Evolutionary conservation across 2,888 invertebrate species (phyloP), one percentile per base, ranked within the genome.

Genomic region (Halocaridina rubra): DNA sequence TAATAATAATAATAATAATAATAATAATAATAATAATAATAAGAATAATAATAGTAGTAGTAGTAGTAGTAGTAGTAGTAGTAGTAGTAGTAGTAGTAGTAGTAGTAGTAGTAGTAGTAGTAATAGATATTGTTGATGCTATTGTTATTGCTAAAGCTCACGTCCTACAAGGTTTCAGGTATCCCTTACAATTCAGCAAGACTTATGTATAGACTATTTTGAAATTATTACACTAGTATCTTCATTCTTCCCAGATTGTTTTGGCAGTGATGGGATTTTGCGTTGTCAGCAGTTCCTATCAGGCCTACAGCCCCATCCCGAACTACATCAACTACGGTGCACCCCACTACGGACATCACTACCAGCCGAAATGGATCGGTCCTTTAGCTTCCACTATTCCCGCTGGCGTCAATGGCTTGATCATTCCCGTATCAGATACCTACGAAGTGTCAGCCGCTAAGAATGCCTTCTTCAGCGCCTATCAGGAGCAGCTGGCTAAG

Each of bases 191-290:
- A n/a, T n/a, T n/a, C n/a, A n/a, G n/a, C n/a, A n/a, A n/a, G n/a
- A n/a, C n/a, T n/a, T n/a, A n/a, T n/a, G n/a, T n/a, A n/a, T n/a
- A n/a, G n/a, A n/a, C n/a, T n/a, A n/a, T n/a, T n/a, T n/a, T n/a
- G n/a, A n/a, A n/a, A n/a, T n/a, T n/a, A n/a, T n/a, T n/a, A n/a
- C 30, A 3, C 3, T 69, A 16, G 33, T 8, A 19, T 69, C 30
- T 77, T 33, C 59, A 16, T 16, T 24, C 3, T 75, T 39, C 32
- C 8, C 74, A 86, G 85, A 81, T 86, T 74, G 61, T 81, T 59
- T 79, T 86, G 81, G 81, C 85, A 86, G 77, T 86, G 85, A 72
- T 86, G 33, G 78, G 77, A 24, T 76, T 59, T 32, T 77, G 71
- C 64, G 77, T 71, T 46, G 81, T 78, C 22, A 13, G 10, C 78